Evolutionary conservation across 2,797 vertebrate species (phyloP), one percentile per base, ranked within the genome.

Genomic region (Chaenodraco wilsoni): DNA sequence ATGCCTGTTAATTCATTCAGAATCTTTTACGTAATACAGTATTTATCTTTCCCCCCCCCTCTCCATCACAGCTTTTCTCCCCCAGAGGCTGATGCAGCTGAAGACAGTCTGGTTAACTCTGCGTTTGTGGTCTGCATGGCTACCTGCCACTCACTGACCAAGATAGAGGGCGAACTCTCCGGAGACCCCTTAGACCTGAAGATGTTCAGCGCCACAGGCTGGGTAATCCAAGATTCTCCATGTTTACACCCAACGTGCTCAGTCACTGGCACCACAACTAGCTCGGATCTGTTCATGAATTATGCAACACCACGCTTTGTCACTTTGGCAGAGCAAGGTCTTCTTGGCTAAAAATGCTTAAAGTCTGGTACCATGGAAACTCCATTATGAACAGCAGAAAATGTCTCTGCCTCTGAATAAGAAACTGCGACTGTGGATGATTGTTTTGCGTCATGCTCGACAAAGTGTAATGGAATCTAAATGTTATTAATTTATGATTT

Each of bases 171-270:
- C 9, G 88, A 96, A 5, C 95, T 99, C 74, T 98, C 97, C n/a
- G 98, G 98, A 83, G 98, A 99, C 86, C 98, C 98, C 0, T 94
- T 99, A 50, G 98, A 99, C 91, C 93, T 99, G 81, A 99, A 99
- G 94, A 99, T 99, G 97, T 99, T 99, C 79, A 94, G 94, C 81
- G 97, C 97, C 59, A 98, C 96, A 27, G 96, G 97, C 92, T 99
- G 97, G 97, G 98, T 99, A 14, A 84, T 85, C 17, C 67, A 12
- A 19, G 14, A 23, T n/a, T 11, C 15, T 5, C 14, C 58, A 12
- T 45, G 59, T 64, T 76, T 63, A 44, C 59, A 59, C 59, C 31
- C 55, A 9, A 9, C 5, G 0, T 33, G 46, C 45, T 69, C 46
- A 10, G 65, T 67, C 33, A 49, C 37, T 59, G 67, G 56, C 51